Conservation (phyloP, 2,888 invertebrate species). For the Falcaria lacertinaria region DNA sequence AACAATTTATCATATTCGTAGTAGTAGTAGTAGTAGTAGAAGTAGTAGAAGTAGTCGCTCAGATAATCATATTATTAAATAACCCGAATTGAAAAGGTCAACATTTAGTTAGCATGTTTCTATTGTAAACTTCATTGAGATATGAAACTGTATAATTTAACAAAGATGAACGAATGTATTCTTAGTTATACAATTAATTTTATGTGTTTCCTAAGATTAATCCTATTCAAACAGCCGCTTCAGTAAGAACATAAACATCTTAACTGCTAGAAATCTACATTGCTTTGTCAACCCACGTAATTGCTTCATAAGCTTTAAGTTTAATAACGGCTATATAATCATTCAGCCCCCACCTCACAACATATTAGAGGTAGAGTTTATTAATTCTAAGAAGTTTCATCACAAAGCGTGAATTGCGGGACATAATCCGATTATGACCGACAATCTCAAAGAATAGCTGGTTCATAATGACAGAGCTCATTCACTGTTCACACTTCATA, state of each 20-base stretch:
- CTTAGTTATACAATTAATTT: no score
- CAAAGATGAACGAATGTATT: no score
- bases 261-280: neutral
- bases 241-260: neutral
- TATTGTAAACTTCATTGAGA: no score
- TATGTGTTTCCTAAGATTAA: neutral
- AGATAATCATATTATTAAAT: no score
- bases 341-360: neutral
- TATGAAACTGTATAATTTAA: no score
- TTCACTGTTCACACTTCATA: slow-evolving; percentile 9
- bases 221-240: neutral
- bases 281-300: neutral
- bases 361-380: neutral
- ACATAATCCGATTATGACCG: neutral
- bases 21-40: no score
- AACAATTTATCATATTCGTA: no score
- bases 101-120: no score
- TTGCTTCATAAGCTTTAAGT: slow-evolving; percentile 2
- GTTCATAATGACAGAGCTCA: slow-evolving; percentile 1
- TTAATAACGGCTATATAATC: slow-evolving; percentile 2
- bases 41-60: no score
- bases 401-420: neutral
- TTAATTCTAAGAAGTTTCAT: slow-evolving; percentile 1
- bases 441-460: neutral
- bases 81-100: no score